Percentiles rank a stretch among this genome's conserved stretches.
Evolutionary conservation across 2,888 invertebrate genomes (phyloP).

Genomic region (Athrips mouffetella): DNA sequence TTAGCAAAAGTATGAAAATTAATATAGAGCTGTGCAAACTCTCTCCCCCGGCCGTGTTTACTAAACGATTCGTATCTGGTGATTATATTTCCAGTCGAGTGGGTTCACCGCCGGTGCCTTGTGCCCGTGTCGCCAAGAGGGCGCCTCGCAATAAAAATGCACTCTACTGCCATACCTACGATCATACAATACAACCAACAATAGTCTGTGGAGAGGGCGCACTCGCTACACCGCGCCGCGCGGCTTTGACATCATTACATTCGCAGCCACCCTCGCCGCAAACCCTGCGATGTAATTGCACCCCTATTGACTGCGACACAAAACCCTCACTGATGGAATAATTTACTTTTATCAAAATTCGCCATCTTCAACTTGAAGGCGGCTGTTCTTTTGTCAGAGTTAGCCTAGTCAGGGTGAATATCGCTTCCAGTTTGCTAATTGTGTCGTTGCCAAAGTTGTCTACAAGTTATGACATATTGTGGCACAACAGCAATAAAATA

Average conservation of each 20-base stretch:
- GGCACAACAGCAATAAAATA: conserved; percentile 11
- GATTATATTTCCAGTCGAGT: conserved; percentile 70
- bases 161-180: conserved; percentile 4
- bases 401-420: conserved; percentile 17
- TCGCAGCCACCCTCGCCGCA: conserved; percentile 51
- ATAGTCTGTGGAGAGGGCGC: conserved; percentile 26
- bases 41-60: conserved; percentile 42
- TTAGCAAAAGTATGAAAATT: conserved; percentile 30
- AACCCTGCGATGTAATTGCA: conserved; percentile 37
- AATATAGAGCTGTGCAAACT: conserved; percentile 29
- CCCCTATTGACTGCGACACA: conserved; percentile 33
- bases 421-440: conserved; percentile 20
- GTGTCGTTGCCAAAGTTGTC: conserved; percentile 23
- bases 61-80: conserved; percentile 58
- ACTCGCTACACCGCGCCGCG: conserved; percentile 43
- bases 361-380: conserved; percentile 21
- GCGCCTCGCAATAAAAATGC: conserved; percentile 18
- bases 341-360: conserved; percentile 28
- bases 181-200: not conserved
- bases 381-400: conserved; percentile 26
- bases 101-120: conserved; percentile 37
- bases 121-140: conserved; percentile 25
- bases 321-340: conserved; percentile 17
- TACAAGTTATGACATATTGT: conserved; percentile 20
- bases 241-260: conserved; percentile 65